Percentiles rank a stretch among this genome's conserved stretches.
phyloP scores from a whole-genome alignment of 2,113 vertebrate species.

The Castor canadensis region DNA sequence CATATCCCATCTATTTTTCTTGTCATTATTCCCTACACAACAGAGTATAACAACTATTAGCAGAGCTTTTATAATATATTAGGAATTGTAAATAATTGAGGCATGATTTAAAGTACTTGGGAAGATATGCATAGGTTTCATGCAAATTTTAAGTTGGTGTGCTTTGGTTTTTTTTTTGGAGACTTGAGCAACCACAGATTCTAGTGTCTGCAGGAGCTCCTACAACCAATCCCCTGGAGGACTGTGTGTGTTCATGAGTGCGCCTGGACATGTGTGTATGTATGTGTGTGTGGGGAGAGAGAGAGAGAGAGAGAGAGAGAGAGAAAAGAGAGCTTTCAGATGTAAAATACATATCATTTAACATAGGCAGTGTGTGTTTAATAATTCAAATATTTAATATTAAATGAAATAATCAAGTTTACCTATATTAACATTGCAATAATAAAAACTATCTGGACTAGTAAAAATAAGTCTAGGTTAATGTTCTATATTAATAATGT shows the following conservation, averaged over 20 bases:
- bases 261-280: too few relatives aligned
- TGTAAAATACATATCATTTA: not conserved
- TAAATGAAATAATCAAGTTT: constrained; percentile 56
- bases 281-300: too few relatives aligned
- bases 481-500: constrained; percentile 77
- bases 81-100: not conserved
- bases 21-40: not conserved
- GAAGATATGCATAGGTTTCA: not conserved
- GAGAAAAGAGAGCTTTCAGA: not conserved
- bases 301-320: not conserved
- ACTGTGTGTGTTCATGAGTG: not conserved
- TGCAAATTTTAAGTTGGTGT: not conserved
- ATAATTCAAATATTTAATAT: constrained; percentile 69
- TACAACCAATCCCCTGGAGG: not conserved
- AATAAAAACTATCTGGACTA: constrained; percentile 73
- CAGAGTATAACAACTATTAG: not conserved
- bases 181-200: not conserved
- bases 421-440: not conserved
- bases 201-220: not conserved
- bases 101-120: not conserved
- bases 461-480: constrained; percentile 70
- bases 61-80: not conserved
- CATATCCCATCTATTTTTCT: too few relatives aligned
- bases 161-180: not conserved
- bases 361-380: not conserved